Conservation (phyloP, 2,113 vertebrate genomes). For the Enhydra lutris region DNA sequence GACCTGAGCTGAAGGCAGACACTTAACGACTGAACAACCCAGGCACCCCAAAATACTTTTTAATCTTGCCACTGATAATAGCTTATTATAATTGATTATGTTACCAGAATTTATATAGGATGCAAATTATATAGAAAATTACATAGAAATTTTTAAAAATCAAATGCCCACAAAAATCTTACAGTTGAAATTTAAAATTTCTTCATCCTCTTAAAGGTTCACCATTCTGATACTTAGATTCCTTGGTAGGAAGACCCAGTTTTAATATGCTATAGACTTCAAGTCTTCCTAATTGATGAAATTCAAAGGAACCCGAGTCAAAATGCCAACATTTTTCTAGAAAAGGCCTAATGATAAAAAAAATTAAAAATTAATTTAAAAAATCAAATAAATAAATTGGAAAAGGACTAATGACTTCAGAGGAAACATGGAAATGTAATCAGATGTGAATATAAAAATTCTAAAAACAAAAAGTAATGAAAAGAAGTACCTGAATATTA, state of each 20-base stretch:
- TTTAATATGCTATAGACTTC: neutral
- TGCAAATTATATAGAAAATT: neutral
- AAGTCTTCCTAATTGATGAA: neutral
- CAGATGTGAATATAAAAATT: neutral
- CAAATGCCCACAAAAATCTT: neutral
- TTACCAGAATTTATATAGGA: neutral
- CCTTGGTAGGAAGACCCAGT: neutral
- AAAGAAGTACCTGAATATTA: neutral
- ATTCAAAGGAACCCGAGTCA: neutral
- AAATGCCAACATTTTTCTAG: slow-evolving; percentile 28
- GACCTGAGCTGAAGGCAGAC: too few species aligned
- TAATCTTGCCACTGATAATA: neutral
- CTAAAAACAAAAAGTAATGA: neutral
- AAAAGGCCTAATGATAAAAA: neutral
- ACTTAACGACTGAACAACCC: too few species aligned
- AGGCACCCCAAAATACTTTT: neutral
- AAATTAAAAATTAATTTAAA: too few species aligned
- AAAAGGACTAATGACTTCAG: neutral
- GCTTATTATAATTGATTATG: neutral
- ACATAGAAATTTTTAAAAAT: neutral
- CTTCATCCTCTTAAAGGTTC: neutral
- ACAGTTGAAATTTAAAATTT: neutral
- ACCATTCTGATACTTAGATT: neutral
- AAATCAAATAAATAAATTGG: neutral
- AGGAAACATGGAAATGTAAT: neutral